Evolutionary conservation across 2,888 invertebrate genomes (phyloP).

Genomic region (Gymnocheta viridis): DNA sequence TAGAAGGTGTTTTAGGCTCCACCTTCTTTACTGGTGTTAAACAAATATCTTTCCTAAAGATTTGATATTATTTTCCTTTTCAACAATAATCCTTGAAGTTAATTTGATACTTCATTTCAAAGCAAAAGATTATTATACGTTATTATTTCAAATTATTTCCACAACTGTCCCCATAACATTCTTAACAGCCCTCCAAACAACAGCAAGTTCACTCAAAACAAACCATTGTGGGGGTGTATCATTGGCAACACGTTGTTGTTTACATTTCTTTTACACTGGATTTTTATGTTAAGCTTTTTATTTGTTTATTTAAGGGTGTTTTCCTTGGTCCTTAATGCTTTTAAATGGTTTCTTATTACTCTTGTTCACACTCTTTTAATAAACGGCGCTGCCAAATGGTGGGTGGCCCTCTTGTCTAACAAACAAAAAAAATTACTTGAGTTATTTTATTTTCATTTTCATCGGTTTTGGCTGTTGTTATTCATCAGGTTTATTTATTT

Average conservation of each 20-base stretch:
- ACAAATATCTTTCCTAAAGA: background rate
- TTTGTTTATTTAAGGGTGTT: constrained; percentile 54
- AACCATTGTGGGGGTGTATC: constrained; percentile 42
- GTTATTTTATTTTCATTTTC: constrained; percentile 3
- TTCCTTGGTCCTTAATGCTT: constrained; percentile 31
- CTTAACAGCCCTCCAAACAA: background rate
- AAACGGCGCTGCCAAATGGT: constrained; percentile 25
- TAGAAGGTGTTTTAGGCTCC: background rate
- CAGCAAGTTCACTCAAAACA: background rate
- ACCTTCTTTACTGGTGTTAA: background rate
- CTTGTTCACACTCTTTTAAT: constrained; percentile 57
- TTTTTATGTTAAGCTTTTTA: constrained; percentile 29
- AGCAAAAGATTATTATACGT: background rate
- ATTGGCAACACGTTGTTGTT: constrained; percentile 46
- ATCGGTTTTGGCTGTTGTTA: background rate
- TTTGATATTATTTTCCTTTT: background rate
- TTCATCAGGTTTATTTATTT: constrained; percentile 46
- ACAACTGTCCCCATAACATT: background rate
- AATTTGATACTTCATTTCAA: background rate
- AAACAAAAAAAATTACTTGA: constrained; percentile 42
- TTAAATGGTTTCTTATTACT: constrained; percentile 55
- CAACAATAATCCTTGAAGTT: background rate
- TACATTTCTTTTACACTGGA: no score
- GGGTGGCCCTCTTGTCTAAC: constrained; percentile 57
- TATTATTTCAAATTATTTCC: background rate